Evolutionary conservation across 2,797 vertebrate species (phyloP), one percentile per base, ranked within the genome.

Genomic region (Limnodromus scolopaceus): DNA sequence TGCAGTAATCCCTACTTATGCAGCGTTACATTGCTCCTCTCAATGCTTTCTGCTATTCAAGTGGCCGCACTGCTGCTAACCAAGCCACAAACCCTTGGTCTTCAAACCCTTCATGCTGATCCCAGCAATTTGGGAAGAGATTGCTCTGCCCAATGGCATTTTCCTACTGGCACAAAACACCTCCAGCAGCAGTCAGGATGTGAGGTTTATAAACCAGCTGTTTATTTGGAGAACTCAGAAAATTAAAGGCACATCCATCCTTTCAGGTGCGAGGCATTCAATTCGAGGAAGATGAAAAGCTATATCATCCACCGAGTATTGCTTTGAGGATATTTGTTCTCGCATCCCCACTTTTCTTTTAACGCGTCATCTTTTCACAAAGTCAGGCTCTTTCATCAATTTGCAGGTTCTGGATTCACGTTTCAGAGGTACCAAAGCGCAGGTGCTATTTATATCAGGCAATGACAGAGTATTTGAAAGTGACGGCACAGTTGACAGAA

Each of bases 291-390:
- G 60, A 89, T 41, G 46, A 70, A 84, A 89, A 87, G 25, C 78
- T 83, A 8, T 32, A 32, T 53, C 76, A 83, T 39, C 48, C 60
- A 79, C 23, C 0, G 0, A 54, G 14, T 19, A 39, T 16, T 77
- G 68, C n/a, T 92, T 75, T 70, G 18, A 85, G 82, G 32, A 41
- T 87, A 87, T 85, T 83, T 76, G 63, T 51, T 94, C 55, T 89
- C 7, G 1, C 53, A 63, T 51, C 16, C 23, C 28, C 34, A 39
- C 16, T 65, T 82, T 82, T n/a, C 38, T 74, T 87, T 58, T 70
- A 58, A 45, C 7, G 5, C 6, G 15, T 22, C n/a, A 64, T 39
- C 25, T 65, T 81, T 68, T 60, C 76, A 80, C 51, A 51, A 64
- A 87, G 16, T 53, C 58, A 63, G 48, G 32, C 11, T 51, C 34